A percentile compares a stretch with the other conserved stretches of the same genome.
These are phyloP conservation scores for Pseudomyrmex flavicornis DNA, from an alignment of 1,140 invertebrate species.

Conservation along the genomic window DNA sequence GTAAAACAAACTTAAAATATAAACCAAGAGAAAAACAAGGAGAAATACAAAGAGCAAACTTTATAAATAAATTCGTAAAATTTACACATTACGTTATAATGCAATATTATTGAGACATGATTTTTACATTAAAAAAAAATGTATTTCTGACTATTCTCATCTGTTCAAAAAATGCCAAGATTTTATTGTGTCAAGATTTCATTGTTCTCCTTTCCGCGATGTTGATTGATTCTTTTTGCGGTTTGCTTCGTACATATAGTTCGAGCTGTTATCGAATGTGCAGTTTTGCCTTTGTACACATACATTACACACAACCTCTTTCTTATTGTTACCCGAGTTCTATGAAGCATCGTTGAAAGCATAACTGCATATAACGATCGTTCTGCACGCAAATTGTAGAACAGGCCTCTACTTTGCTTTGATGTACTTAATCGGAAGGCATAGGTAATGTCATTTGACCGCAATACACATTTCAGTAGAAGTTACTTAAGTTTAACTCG, in stretches of 20 bases:
- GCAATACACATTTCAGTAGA: constrained; percentile 37
- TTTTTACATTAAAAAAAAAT: too few relatives aligned
- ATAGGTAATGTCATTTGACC: constrained; percentile 49
- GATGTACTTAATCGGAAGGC: constrained; percentile 41
- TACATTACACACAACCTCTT: background rate
- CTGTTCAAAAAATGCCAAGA: too few relatives aligned
- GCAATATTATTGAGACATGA: too few relatives aligned
- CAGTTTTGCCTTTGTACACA: too few relatives aligned
- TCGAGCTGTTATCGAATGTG: too few relatives aligned
- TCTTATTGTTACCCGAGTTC: constrained; percentile 23
- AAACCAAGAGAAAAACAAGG: background rate
- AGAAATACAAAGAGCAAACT: constrained; percentile 45
- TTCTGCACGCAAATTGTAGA: constrained; percentile 55
- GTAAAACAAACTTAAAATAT: constrained; percentile 71
- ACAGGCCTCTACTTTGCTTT: constrained; percentile 45
- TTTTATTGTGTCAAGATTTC: too few relatives aligned
- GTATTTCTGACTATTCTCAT: too few relatives aligned
- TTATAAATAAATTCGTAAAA: constrained; percentile 18
- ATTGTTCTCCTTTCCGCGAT: too few relatives aligned
- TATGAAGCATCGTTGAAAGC: constrained; percentile 36
- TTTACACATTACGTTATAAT: too few relatives aligned
- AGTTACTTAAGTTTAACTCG: constrained; percentile 40
- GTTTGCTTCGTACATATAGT: too few relatives aligned
- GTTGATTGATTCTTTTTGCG: too few relatives aligned
- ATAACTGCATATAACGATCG: constrained; percentile 32